A percentile compares a stretch with the other conserved stretches of the same genome.
phyloP scores from a whole-genome alignment of 2,797 vertebrate species.

The Linurgus olivaceus region DNA sequence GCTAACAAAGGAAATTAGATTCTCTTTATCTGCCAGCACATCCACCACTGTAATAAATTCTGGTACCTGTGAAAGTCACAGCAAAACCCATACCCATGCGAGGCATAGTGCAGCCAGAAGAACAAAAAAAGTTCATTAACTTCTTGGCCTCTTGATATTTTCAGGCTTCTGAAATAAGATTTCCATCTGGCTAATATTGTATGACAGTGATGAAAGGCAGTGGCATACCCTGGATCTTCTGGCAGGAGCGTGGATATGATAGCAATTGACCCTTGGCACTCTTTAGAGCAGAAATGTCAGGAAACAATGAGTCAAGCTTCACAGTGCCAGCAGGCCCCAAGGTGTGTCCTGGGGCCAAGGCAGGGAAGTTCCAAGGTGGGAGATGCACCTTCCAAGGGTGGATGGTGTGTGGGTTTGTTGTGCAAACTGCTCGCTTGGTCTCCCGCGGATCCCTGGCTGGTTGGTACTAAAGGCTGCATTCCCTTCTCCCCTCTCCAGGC shows the following conservation, averaged over 20 bases:
- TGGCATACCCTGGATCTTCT: background rate
- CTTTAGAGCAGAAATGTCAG: background rate
- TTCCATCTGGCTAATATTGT: background rate
- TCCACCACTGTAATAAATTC: background rate
- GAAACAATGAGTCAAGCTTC: background rate
- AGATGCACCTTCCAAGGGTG: background rate
- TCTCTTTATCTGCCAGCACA: background rate
- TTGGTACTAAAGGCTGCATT: background rate
- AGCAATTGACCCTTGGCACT: background rate
- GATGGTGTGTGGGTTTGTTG: background rate
- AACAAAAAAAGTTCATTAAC: slow-evolving; percentile 13
- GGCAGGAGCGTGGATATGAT: background rate
- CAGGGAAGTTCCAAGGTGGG: background rate
- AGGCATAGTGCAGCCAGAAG: background rate
- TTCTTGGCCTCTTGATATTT: slow-evolving; percentile 20
- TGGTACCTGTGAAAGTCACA: background rate
- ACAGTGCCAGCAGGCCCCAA: background rate
- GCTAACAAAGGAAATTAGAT: background rate
- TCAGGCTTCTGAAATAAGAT: background rate
- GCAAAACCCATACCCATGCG: background rate
- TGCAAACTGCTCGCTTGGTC: background rate
- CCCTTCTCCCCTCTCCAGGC: background rate
- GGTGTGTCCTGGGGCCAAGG: background rate
- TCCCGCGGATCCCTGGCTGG: background rate
- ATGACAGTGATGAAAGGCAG: slow-evolving; percentile 10